A percentile compares a stretch with the other conserved stretches of the same genome.
phyloP scores from a whole-genome alignment of 2,888 invertebrate genomes.

The Carpatolechia fugitivella region DNA sequence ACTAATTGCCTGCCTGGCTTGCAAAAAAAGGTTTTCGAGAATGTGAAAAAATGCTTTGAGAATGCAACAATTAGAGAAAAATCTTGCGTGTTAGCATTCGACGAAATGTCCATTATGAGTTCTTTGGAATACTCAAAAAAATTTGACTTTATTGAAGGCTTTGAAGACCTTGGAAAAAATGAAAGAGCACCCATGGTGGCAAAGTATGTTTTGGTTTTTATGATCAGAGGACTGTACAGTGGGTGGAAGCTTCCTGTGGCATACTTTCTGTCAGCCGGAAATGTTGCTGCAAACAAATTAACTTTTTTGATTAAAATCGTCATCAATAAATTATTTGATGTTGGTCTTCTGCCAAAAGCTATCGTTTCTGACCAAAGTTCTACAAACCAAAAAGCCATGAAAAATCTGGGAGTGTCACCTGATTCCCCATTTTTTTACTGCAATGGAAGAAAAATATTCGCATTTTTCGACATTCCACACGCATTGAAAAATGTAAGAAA shows the following conservation, averaged over 20 bases:
- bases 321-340: not conserved
- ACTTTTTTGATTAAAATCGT: not conserved
- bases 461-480: too few species aligned
- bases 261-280: not conserved
- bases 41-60: not conserved
- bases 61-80: not conserved
- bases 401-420: too few species aligned
- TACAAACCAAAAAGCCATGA: not conserved
- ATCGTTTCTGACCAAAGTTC: not conserved
- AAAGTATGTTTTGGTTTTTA: not conserved
- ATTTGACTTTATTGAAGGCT: conserved; percentile 9
- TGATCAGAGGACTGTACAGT: not conserved
- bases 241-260: not conserved
- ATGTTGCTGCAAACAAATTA: not conserved
- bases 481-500: too few species aligned
- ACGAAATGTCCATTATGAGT: not conserved
- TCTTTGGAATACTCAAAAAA: not conserved
- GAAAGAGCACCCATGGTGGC: not conserved
- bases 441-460: too few species aligned
- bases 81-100: not conserved
- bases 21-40: not conserved
- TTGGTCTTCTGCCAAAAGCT: not conserved
- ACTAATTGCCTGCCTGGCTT: not conserved
- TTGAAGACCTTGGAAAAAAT: not conserved
- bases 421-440: too few species aligned